These are phyloP conservation scores for Dasypolia templi DNA, from an alignment of 2,888 invertebrate species.

Conservation along the genomic window DNA sequence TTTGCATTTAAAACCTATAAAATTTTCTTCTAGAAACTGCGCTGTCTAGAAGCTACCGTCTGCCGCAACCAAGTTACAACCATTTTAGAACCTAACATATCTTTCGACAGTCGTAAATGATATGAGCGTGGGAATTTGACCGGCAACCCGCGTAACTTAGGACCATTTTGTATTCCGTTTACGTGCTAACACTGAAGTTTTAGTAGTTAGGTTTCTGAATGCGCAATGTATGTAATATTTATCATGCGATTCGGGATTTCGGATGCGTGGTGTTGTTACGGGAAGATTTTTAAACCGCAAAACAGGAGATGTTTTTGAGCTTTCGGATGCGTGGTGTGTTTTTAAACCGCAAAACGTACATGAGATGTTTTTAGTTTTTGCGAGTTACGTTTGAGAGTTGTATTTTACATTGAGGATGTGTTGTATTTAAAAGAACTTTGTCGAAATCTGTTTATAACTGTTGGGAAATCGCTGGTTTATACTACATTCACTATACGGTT, in stretches of 20 bases:
- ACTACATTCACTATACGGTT: neutral
- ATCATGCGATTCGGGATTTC: constrained; percentile 54
- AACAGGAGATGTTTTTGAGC: constrained; percentile 46
- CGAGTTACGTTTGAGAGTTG: constrained; percentile 2
- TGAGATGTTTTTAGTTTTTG: constrained; percentile 42
- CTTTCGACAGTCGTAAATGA: constrained; percentile 47
- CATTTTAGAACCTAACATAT: constrained; percentile 42
- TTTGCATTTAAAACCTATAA: neutral
- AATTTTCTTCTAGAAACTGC: constrained; percentile 5
- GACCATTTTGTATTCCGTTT: constrained; percentile 58
- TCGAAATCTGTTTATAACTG: neutral
- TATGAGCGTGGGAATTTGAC: constrained; percentile 47
- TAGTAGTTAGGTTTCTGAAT: constrained; percentile 67
- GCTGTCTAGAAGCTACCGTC: neutral
- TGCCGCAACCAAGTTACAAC: constrained; percentile 27
- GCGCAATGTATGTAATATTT: constrained; percentile 62
- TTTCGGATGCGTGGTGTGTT: constrained; percentile 46
- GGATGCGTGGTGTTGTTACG: constrained; percentile 34
- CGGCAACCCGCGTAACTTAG: constrained; percentile 30
- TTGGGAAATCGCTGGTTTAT: neutral
- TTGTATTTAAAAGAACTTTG: constrained; percentile 7
- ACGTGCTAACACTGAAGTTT: constrained; percentile 64
- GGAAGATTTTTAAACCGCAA: constrained; percentile 40
- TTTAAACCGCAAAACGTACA: constrained; percentile 43
- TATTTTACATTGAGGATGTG: neutral